Conservation (phyloP, 1,140 invertebrate species). For the Cepaea nemoralis region DNA sequence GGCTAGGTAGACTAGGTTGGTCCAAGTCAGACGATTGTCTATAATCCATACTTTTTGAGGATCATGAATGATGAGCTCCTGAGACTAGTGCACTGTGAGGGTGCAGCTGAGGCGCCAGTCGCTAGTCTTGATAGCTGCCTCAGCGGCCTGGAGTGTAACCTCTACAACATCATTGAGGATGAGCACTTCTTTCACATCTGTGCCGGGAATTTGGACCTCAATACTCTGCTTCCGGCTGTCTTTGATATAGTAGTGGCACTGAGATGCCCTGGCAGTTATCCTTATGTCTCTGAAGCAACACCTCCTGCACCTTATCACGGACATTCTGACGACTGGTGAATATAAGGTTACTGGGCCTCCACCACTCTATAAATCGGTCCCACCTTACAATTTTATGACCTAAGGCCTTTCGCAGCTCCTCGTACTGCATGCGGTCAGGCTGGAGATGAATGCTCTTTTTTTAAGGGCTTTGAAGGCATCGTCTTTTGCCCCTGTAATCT, state of each 20-base stretch:
- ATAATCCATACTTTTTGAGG: constrained; percentile 1
- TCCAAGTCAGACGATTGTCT: neutral
- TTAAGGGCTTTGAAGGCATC: neutral
- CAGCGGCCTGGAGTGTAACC: neutral
- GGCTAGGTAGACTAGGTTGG: too few species aligned
- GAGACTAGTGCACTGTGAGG: neutral
- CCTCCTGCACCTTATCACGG: neutral
- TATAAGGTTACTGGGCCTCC: neutral
- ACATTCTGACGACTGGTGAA: neutral
- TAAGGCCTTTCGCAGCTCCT: neutral
- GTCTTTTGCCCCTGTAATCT: neutral
- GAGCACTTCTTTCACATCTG: neutral
- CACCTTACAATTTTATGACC: neutral
- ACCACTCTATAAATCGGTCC: neutral
- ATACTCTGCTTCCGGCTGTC: neutral
- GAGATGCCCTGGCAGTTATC: neutral
- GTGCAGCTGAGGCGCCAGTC: neutral
- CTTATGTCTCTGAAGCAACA: neutral
- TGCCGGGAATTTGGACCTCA: too few species aligned
- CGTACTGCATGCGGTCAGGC: neutral
- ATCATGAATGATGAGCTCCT: neutral
- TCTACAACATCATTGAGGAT: neutral
- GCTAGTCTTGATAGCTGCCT: too few species aligned
- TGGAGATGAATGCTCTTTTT: neutral
- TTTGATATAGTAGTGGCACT: neutral